These are phyloP conservation scores for Mesochorus sp. DNA, from an alignment of 2,888 invertebrate genomes.

Conservation along the genomic window DNA sequence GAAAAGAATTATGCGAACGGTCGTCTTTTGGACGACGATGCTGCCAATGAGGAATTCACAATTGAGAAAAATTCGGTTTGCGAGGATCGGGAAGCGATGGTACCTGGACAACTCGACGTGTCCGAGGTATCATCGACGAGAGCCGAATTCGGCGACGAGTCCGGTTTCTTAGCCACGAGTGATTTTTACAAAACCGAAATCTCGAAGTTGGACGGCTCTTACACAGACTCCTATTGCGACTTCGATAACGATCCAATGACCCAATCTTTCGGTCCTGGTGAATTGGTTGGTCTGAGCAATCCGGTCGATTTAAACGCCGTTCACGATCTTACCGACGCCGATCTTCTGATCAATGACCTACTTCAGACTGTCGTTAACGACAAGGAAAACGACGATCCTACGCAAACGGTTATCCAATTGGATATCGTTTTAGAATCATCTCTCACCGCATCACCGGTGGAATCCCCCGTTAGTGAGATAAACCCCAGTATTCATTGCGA, in stretches of 20 bases:
- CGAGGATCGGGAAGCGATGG: no score
- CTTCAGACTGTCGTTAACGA: background rate
- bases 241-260: slow-evolving; percentile 77
- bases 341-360: slow-evolving; percentile 65
- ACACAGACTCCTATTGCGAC: slow-evolving; percentile 67
- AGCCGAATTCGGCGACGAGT: slow-evolving; percentile 83
- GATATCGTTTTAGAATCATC: slow-evolving; percentile 48
- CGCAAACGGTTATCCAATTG: slow-evolving; percentile 38
- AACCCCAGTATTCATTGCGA: background rate
- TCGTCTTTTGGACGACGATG: slow-evolving; percentile 32
- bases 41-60: slow-evolving; percentile 76
- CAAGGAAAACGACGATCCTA: slow-evolving; percentile 33
- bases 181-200: slow-evolving; percentile 73
- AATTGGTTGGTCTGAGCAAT: slow-evolving; percentile 73
- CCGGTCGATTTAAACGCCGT: slow-evolving; percentile 82
- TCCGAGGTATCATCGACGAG: slow-evolving; percentile 83
- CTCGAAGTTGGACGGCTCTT: slow-evolving; percentile 73
- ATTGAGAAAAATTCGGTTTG: slow-evolving; percentile 65
- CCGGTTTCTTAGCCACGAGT: slow-evolving; percentile 76
- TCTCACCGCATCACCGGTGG: slow-evolving; percentile 19
- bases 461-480: background rate
- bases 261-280: slow-evolving; percentile 76
- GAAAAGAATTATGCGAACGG: slow-evolving; percentile 61
- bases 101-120: slow-evolving; percentile 80
- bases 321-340: slow-evolving; percentile 78